Base-by-base conservation (phyloP, 1,140 invertebrate genomes). In the Drosophila takahashii region DNA sequence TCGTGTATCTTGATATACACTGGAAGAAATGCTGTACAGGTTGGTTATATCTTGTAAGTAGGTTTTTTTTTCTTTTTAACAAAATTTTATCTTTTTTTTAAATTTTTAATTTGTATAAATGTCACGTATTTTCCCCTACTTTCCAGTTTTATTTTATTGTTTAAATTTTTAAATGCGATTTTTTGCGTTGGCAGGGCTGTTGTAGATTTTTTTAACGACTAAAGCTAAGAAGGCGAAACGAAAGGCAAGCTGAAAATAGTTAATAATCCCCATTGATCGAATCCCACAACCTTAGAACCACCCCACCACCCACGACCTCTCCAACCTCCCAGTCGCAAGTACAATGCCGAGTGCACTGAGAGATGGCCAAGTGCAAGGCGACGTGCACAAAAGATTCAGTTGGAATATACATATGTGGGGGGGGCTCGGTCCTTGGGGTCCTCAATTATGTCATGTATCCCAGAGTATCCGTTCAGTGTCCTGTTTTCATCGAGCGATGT, bases 181-280 rank as follows among this genome's bases (percentile, higher is more conserved):
- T 11, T 64, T 36, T 37, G 9, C 9, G 8, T 15, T 29, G 45
- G n/a, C 57, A 16, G 27, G 22, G 16, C 16, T 15, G 18, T 26
- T 27, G 15, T 18, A 27, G 0, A 4, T 34, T 36, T 2, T 41
- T 42, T 50, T 16, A 16, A 45, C 41, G 41, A 32, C 6, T 5
- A 16, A 1, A 13, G 27, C 22, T 9, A 16, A 26, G 26, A 22
- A 51, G 18, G 41, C 26, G 10, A n/a, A 72, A 79, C 45, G 37
- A 60, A 54, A 47, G 29, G 54, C 42, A 51, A 72, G 37, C 73
- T 77, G 61, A 75, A 84, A 86, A 86, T 86, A 86, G 74, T 86
- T 71, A 37, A 72, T 86, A 86, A 86, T 86, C 81, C 78, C 57
- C 78, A 86, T 86, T 79, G 81, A 86, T 86, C 79, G 74, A 53